A percentile compares a stretch with the other conserved stretches of the same genome.
Conservation (phyloP, 2,797 vertebrate species). For the Onychomys torridus region DNA sequence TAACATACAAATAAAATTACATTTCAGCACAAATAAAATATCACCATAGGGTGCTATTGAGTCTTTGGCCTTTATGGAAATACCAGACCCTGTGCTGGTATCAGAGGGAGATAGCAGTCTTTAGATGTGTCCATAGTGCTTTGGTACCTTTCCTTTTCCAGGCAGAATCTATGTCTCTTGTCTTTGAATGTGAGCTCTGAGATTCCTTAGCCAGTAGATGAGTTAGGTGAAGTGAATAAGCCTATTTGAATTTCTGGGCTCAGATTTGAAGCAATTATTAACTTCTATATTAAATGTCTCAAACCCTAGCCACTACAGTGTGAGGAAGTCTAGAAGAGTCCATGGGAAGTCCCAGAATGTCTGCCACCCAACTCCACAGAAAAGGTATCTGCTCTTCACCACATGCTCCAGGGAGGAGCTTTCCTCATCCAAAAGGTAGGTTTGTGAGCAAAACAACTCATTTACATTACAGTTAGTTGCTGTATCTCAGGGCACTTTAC, state of each 20-base stretch:
- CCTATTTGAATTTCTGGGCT: background rate
- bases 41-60: background rate
- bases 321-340: constrained; percentile 7
- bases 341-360: background rate
- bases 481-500: background rate
- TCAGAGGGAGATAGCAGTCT: background rate
- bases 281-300: background rate
- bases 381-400: background rate
- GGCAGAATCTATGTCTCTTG: background rate
- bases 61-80: background rate
- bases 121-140: background rate
- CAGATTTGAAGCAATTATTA: background rate
- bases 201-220: background rate
- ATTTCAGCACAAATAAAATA: no score
- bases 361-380: background rate
- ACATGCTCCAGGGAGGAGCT: background rate
- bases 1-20: no score
- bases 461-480: background rate
- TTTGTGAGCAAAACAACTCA: constrained; percentile 28
- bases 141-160: background rate
- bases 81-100: background rate
- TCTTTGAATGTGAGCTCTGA: background rate
- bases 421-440: background rate
- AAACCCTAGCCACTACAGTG: background rate
- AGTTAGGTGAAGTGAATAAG: background rate